Evolutionary conservation across 2,888 invertebrate genomes (phyloP).

Genomic region (Taphrorychus bicolor): DNA sequence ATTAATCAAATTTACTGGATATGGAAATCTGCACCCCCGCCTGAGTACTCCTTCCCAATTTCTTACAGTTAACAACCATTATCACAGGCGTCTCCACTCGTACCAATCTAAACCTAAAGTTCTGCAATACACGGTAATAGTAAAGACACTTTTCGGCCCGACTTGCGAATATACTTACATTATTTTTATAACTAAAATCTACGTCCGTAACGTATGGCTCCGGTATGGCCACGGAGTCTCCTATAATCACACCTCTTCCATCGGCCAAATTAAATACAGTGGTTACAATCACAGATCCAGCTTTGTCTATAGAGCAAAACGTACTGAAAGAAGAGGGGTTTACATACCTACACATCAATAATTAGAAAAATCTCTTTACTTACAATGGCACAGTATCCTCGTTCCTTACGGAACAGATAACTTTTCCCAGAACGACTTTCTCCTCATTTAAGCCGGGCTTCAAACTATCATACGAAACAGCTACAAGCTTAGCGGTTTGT

Average conservation of each 20-base stretch:
- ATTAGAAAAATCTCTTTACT: slow-evolving; percentile 52
- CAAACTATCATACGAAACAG: slow-evolving; percentile 64
- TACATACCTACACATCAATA: background rate
- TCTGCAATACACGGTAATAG: slow-evolving; percentile 63
- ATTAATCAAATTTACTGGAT: slow-evolving; percentile 68
- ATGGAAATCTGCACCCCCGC: slow-evolving; percentile 72
- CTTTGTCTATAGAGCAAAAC: slow-evolving; percentile 80
- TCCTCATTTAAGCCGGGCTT: slow-evolving; percentile 70
- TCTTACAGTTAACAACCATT: slow-evolving; percentile 78
- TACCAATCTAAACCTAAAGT: slow-evolving; percentile 74
- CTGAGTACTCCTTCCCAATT: slow-evolving; percentile 70
- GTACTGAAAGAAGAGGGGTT: slow-evolving; percentile 75
- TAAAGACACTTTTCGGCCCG: background rate
- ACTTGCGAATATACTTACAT: slow-evolving; percentile 58
- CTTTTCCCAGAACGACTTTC: slow-evolving; percentile 77
- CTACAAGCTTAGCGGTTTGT: slow-evolving; percentile 61
- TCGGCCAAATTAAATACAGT: slow-evolving; percentile 86
- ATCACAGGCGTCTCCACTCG: slow-evolving; percentile 80
- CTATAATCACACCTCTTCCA: slow-evolving; percentile 83
- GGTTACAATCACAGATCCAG: slow-evolving; percentile 74
- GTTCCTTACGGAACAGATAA: slow-evolving; percentile 80
- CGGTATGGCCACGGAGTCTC: slow-evolving; percentile 83
- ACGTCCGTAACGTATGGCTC: slow-evolving; percentile 73
- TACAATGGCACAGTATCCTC: slow-evolving; percentile 82
- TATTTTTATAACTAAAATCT: slow-evolving; percentile 64